Base-by-base conservation (phyloP, 2,113 vertebrate genomes). In the Phoenicopterus ruber region DNA sequence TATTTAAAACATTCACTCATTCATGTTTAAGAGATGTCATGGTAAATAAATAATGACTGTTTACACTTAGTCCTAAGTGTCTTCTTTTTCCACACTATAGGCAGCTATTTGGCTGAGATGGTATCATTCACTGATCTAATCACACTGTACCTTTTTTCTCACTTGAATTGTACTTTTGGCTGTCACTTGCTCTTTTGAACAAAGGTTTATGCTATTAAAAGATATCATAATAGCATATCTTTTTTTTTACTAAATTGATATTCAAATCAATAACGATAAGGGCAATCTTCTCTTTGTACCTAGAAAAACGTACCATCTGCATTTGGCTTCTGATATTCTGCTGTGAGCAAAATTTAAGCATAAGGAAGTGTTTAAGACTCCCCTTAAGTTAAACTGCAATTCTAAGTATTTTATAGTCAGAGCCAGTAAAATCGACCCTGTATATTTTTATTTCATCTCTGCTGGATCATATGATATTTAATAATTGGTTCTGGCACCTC, bases 401-500 rank as follows among this genome's bases (percentile, higher is more conserved):
- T 97, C 94, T 94, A 96, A 98, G 97, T 97, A 98, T 96, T 98
- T 98, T 98, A 95, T 97, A 98, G 92, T 96, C 96, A 97, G 97
- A 98, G 98, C 98, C 98, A 98, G 97, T 98, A 98, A 98, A 98
- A 97, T 97, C 97, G 98, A 98, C 98, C 98, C 98, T 98, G 98
- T 98, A 98, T 98, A 98, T 98, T 98, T 98, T 98, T 98, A 98
- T 98, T 98, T 98, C 98, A 98, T 98, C 98, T 98, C 98, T 98
- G 98, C 97, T 98, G 98, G 98, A 98, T 98, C 97, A 98, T 98
- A 98, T 98, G 98, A 98, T 98, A 98, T 98, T 98, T 98, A 98
- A 98, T 98, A 98, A 98, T 98, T 98, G 98, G 97, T 98, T 98
- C 98, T 98, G 98, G 98, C 98, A 98, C 98, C 98, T 98, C 90